phyloP scores from a whole-genome alignment of 2,113 vertebrate genomes.

The Dipodomys spectabilis region DNA sequence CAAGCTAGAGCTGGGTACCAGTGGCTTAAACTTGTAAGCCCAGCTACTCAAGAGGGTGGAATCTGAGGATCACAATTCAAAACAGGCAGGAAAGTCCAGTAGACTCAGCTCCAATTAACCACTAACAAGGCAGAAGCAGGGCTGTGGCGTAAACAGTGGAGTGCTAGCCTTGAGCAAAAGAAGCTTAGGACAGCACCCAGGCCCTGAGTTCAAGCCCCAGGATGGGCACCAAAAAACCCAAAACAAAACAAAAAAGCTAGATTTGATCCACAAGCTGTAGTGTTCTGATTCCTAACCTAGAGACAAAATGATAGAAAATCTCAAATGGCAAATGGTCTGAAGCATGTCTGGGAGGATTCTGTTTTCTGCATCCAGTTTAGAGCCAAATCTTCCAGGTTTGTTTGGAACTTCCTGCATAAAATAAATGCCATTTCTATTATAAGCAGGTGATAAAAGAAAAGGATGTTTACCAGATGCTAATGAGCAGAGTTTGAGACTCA shows the following conservation, averaged over 20 bases:
- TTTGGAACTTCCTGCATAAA: conserved; percentile 7
- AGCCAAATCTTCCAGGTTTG: background rate
- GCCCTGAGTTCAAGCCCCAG: too few species aligned
- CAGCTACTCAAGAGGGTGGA: too few species aligned
- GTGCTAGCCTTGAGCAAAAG: too few species aligned
- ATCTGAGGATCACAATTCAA: too few species aligned
- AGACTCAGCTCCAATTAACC: too few species aligned
- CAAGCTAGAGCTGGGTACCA: too few species aligned
- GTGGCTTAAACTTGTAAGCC: too few species aligned
- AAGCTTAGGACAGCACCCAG: too few species aligned
- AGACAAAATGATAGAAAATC: background rate
- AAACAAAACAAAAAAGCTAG: background rate
- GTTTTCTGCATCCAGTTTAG: background rate
- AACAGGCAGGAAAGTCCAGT: too few species aligned
- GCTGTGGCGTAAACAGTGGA: too few species aligned
- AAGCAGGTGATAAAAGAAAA: conserved; percentile 7
- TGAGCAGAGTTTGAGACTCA: conserved; percentile 23
- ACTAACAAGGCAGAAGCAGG: too few species aligned
- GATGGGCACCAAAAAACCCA: too few species aligned
- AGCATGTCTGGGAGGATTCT: background rate
- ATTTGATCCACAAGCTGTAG: background rate
- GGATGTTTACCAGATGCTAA: conserved; percentile 1
- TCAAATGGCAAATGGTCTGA: background rate
- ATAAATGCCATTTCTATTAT: conserved; percentile 14
- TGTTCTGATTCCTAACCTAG: conserved; percentile 15